phyloP scores from a whole-genome alignment of 2,113 vertebrate genomes.

The Rhinolophus ferrumequinum region DNA sequence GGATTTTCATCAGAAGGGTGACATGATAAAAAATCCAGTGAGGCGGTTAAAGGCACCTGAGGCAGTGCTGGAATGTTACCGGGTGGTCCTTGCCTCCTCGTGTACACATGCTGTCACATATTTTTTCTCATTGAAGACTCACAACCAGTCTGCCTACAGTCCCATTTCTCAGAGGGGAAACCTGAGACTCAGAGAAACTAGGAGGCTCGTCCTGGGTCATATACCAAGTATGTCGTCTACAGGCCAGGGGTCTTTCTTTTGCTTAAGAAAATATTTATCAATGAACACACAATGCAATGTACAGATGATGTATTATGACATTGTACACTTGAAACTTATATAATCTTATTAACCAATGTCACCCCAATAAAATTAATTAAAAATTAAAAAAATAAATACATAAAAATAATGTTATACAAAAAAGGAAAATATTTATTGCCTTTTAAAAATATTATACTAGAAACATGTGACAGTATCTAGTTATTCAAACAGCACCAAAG shows the following conservation, averaged over 20 bases:
- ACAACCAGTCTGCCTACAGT: not conserved
- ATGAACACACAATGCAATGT: no score
- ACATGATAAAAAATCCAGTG: not conserved
- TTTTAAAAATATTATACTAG: not conserved
- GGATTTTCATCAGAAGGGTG: not conserved
- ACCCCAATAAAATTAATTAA: no score
- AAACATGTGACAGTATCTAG: not conserved
- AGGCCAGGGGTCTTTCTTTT: not conserved
- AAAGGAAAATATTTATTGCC: not conserved
- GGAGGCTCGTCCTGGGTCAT: not conserved
- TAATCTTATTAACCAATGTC: no score
- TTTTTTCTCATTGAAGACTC: fast-evolving
- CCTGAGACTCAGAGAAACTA: not conserved
- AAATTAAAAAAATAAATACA: no score
- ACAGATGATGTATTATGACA: no score
- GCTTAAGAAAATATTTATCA: not conserved
- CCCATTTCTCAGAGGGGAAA: not conserved
- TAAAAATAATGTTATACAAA: no score
- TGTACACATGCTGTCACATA: fast-evolving
- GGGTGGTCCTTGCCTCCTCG: fast-evolving
- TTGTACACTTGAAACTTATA: no score
- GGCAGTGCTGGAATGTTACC: no score
- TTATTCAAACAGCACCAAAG: not conserved
- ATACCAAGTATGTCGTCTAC: fast-evolving
- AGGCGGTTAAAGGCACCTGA: not conserved